These are phyloP conservation scores for Macropus fuliginosus DNA, from an alignment of 2,797 vertebrate species.

Conservation along the genomic window DNA sequence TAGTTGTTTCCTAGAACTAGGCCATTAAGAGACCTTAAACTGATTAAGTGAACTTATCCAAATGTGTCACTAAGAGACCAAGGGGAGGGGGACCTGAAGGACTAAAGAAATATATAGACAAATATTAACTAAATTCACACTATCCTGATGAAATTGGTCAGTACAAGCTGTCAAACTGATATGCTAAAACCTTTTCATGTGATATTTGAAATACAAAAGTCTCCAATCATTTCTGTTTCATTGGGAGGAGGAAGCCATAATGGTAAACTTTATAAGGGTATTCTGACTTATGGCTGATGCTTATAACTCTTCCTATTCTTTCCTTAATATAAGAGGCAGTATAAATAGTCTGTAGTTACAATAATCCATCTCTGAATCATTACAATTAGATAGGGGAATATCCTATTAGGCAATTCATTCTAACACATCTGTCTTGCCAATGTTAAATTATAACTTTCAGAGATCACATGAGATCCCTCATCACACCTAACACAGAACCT, in stretches of 20 bases:
- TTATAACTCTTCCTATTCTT: constrained; percentile 13
- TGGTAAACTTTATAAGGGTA: background rate
- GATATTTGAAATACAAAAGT: constrained; percentile 7
- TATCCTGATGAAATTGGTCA: background rate
- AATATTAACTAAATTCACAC: background rate
- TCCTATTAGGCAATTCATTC: background rate
- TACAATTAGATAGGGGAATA: background rate
- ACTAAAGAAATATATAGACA: background rate
- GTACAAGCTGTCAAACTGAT: background rate
- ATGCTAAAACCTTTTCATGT: constrained; percentile 1
- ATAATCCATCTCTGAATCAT: background rate
- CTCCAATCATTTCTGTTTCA: background rate
- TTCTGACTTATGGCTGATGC: constrained; percentile 36
- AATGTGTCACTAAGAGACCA: constrained; percentile 5
- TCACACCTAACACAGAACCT: background rate
- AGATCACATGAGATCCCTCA: background rate
- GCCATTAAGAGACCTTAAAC: constrained; percentile 3
- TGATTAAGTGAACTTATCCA: background rate
- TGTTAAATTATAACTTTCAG: background rate
- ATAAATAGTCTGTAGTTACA: background rate
- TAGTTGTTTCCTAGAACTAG: background rate
- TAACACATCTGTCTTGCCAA: background rate
- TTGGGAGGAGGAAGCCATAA: constrained; percentile 4
- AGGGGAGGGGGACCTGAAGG: background rate
- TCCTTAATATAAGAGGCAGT: constrained; percentile 7